Conservation (phyloP, 1,140 invertebrate species). For the Orchesella cincta region DNA sequence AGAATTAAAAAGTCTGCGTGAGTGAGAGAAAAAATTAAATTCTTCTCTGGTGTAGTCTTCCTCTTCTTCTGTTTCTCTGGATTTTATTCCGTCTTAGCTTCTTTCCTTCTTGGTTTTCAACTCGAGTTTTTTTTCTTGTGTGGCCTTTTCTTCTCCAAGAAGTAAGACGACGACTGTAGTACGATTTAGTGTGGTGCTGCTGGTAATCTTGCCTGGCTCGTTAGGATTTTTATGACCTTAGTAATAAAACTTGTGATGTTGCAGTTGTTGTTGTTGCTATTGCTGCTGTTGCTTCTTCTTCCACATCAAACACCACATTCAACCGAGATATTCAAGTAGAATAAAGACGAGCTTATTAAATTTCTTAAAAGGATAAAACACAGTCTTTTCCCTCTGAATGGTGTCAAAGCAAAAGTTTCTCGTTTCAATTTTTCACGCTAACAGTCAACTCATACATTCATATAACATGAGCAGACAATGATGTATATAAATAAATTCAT, state of each 20-base stretch:
- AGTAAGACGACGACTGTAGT: too few relatives aligned
- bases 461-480: too few relatives aligned
- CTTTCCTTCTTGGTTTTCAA: background rate
- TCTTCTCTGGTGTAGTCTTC: background rate
- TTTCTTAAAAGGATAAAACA: background rate
- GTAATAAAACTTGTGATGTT: slow-evolving; percentile 17
- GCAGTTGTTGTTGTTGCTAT: background rate
- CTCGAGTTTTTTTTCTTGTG: too few relatives aligned
- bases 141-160: too few relatives aligned
- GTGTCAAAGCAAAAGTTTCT: background rate
- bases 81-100: background rate
- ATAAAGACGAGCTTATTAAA: slow-evolving; percentile 13
- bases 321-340: background rate
- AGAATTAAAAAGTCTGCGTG: background rate
- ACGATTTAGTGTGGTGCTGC: slow-evolving; percentile 1
- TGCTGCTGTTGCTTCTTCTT: too few relatives aligned
- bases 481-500: too few relatives aligned
- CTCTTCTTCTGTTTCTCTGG: background rate
- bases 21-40: background rate
- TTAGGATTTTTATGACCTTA: slow-evolving; percentile 18
- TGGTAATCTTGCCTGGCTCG: slow-evolving; percentile 10
- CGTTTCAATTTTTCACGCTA: slow-evolving; percentile 1
- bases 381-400: too few relatives aligned
- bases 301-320: too few relatives aligned
- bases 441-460: background rate